phyloP scores from a whole-genome alignment of 2,113 vertebrate genomes.

The Tapirus terrestris region DNA sequence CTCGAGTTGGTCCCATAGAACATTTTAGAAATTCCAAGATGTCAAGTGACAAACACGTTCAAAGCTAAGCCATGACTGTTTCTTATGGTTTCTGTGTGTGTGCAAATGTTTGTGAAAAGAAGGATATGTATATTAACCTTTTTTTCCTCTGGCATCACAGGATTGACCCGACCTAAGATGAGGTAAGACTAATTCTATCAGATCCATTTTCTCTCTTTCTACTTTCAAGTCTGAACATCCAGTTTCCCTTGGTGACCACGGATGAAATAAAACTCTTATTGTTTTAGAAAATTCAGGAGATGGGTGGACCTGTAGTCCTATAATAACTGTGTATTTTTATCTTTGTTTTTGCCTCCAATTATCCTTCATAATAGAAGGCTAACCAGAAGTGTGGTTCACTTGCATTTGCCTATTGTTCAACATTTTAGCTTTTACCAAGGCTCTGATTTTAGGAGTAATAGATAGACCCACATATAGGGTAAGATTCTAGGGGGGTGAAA shows the following conservation, averaged over 20 bases:
- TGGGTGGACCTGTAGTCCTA: background rate
- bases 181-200: background rate
- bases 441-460: background rate
- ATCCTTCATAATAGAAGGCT: background rate
- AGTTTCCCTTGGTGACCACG: background rate
- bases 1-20: background rate
- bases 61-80: background rate
- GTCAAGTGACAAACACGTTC: background rate
- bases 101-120: slow-evolving; percentile 12
- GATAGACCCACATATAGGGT: background rate
- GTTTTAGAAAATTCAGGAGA: slow-evolving; percentile 1
- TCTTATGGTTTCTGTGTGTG: background rate
- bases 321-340: background rate
- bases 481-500: background rate
- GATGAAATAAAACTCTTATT: background rate
- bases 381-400: background rate
- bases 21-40: background rate
- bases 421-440: background rate
- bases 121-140: background rate
- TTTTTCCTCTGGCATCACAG: background rate
- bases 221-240: background rate
- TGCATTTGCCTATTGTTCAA: background rate
- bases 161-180: background rate
- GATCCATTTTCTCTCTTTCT: slow-evolving; percentile 15
- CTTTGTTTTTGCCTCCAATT: background rate